Base-by-base conservation (phyloP, 1,140 invertebrate genomes). In the Akabosia matsudoensis region DNA sequence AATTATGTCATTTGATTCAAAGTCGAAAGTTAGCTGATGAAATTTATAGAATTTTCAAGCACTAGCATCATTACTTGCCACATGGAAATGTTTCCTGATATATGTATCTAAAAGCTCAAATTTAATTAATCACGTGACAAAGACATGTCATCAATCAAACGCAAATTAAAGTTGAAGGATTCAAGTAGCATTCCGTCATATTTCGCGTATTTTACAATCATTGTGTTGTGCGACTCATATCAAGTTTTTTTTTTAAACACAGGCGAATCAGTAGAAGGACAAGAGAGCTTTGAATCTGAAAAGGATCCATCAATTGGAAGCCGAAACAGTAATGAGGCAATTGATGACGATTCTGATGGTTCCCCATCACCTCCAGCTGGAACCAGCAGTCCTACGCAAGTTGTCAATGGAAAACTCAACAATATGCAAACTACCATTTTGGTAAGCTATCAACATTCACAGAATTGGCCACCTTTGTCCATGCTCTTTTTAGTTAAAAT, bases 311-410 rank as follows among this genome's bases (percentile, higher is more conserved):
- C 80, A 14, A 77, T 81, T 45, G 80, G 80, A 37, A 78, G 78
- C 37, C 71, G 80, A 33, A 75, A 81, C 45, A 79, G 78, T 61
- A 81, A 80, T 28, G 81, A 82, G 72, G 77, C 56, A 4, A 45
- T 79, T 74, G 82, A 82, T 70, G 82, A 82, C 64, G 82, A 83
- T 31, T 82, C 80, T 64, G 82, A 82, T 67, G 82, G 82, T 33
- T 82, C 80, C 4, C 79, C 78, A 18, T 82, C 81, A 22, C 81
- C 81, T 70, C 79, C 81, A 33, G 74, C 56, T 45, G 78, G 74
- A 33, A 54, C 74, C 70, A 34, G 31, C 30, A 77, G 73, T 73
- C 75, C 77, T 54, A 64, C 75, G 28, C 72, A 33, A 24, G 4
- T 80, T 31, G 61, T 77, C 24, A 82, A 82, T 80, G 80, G 80